A percentile compares a stretch with the other conserved stretches of the same genome.
Conservation (phyloP, 2,113 vertebrate species). For the Larimichthys polyactis region DNA sequence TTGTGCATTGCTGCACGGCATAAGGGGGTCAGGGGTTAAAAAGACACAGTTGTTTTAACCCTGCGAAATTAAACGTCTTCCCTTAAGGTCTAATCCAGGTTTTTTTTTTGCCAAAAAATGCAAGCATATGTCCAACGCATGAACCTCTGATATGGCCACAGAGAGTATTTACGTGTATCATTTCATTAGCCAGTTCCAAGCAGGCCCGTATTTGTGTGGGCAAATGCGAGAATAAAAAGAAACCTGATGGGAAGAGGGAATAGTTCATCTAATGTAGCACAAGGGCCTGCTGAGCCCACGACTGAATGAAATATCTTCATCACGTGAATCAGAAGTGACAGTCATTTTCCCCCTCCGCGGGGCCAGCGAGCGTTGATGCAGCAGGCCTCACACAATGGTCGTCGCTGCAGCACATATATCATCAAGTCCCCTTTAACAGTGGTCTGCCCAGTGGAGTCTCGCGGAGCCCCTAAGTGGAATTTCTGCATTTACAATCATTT, state of each 20-base stretch:
- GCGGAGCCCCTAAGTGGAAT: slow-evolving; percentile 46
- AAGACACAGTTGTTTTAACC: slow-evolving; percentile 56
- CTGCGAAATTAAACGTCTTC: slow-evolving; percentile 41
- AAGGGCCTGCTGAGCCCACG: slow-evolving; percentile 37
- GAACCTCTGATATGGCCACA: not conserved
- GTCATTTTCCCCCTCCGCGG: slow-evolving; percentile 27
- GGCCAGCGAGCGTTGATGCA: slow-evolving; percentile 52
- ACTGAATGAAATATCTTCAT: slow-evolving; percentile 65
- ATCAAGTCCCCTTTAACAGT: slow-evolving; percentile 55
- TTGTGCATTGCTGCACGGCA: slow-evolving; percentile 16
- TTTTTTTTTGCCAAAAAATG: slow-evolving; percentile 27
- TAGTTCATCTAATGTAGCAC: slow-evolving; percentile 12
- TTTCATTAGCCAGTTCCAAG: not conserved
- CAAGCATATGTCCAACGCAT: slow-evolving; percentile 28
- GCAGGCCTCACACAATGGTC: slow-evolving; percentile 68
- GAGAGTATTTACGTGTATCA: not conserved
- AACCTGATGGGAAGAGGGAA: slow-evolving; percentile 11
- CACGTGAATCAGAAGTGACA: slow-evolving; percentile 56
- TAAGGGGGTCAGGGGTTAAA: slow-evolving; percentile 52
- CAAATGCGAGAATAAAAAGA: not conserved
- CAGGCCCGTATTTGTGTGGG: not conserved
- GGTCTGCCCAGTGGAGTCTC: slow-evolving; percentile 27
- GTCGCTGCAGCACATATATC: slow-evolving; percentile 68
- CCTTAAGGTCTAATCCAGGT: slow-evolving; percentile 24
- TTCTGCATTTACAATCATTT: slow-evolving; percentile 60